Base-by-base conservation (phyloP, 2,888 invertebrate genomes). In the Osmoderma eremita region DNA sequence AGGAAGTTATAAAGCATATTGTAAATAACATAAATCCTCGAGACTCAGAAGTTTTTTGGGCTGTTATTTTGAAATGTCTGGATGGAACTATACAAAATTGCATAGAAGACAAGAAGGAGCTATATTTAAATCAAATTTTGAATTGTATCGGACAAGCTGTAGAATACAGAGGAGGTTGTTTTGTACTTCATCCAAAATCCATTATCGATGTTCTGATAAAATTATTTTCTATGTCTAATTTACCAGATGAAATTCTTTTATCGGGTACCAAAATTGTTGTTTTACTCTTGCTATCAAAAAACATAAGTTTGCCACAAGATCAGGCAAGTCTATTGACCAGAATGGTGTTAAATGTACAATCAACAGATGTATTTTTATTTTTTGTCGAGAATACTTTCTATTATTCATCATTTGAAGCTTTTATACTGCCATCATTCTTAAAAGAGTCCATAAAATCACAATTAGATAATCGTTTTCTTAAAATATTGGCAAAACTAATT, bases 391-490 rank as follows among this genome's bases (percentile, higher is more conserved):
- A 88, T 78, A 86, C 92, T 2, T 84, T 87, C 39, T 80, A 85
- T 36, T 90, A 90, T 76, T 84, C 89, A 0, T 88, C 89, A 58
- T 93, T 92, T 79, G 92, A 93, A 77, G 84, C 89, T 71, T 84
- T 91, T 36, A 86, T 93, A 69, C 81, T 93, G 58, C 91, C 92
- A 0, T 84, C 86, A 13, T 87, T 91, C 68, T 75, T 92, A 22
- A 86, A 86, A 62, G 86, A 86, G 75, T 87, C 88, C 38, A 75
- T 84, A 15, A 85, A 87, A 56, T 81, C 82, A 0, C 80, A 84
- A 65, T 86, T 89, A 64, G 86, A 88, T 71, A 77, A 78, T 38
- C 81, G 86, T 39, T 84, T 86, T 2, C 83, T 93, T 74, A 81
- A 85, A 50, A 83, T 91, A 22, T 78, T 93, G 13, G 85, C 89